These are phyloP conservation scores for Helicolenus hilgendorfi DNA, from an alignment of 2,797 vertebrate species.

Conservation along the genomic window DNA sequence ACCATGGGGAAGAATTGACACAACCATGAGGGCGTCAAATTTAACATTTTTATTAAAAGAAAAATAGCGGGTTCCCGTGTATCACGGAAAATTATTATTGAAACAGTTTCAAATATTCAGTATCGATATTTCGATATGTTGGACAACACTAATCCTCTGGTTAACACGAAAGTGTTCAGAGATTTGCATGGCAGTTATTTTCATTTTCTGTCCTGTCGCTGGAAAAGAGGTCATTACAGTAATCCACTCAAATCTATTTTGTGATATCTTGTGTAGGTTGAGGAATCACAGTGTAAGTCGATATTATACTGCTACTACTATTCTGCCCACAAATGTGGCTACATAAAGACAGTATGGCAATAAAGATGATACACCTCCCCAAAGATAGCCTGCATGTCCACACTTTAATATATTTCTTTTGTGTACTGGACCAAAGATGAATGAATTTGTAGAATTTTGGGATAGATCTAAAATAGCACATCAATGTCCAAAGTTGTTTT, in stretches of 20 bases:
- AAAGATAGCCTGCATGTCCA: not conserved
- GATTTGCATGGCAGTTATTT: not conserved
- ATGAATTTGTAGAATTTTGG: constrained; percentile 3
- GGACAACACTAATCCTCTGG: too few species aligned
- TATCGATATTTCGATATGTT: too few species aligned
- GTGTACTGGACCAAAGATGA: constrained; percentile 15
- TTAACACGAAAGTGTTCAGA: not conserved
- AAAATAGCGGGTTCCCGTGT: too few species aligned
- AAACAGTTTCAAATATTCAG: too few species aligned
- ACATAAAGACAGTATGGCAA: not conserved
- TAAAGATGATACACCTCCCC: not conserved
- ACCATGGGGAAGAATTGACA: not conserved
- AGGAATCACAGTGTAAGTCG: not conserved
- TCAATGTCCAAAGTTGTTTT: not conserved
- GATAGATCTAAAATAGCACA: constrained; percentile 16
- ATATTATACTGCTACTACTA: not conserved
- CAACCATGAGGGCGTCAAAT: not conserved
- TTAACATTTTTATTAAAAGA: too few species aligned
- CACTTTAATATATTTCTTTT: not conserved
- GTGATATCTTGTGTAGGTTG: not conserved
- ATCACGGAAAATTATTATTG: too few species aligned
- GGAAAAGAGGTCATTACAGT: not conserved
- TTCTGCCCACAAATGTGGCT: not conserved
- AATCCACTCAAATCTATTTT: not conserved
- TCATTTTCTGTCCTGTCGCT: not conserved